A percentile compares a stretch with the other conserved stretches of the same genome.
Evolutionary conservation across 2,113 vertebrate species (phyloP).

Genomic region (Campylomormyrus numenius): DNA sequence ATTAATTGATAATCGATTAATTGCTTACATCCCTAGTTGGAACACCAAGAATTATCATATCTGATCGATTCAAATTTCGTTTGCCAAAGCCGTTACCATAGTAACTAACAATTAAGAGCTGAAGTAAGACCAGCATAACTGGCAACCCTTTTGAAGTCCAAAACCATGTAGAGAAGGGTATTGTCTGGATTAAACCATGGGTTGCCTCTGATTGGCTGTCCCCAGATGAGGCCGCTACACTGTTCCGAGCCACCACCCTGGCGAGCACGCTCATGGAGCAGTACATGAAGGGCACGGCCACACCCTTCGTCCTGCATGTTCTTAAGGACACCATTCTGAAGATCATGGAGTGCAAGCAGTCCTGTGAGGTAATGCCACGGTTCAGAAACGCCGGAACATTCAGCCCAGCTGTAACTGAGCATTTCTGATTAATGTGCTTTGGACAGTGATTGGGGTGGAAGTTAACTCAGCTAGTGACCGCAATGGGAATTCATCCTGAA

Average conservation of each 20-base stretch:
- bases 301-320: constrained; percentile 87
- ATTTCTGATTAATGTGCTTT: background rate
- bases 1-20: no score
- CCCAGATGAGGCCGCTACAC: constrained; percentile 88
- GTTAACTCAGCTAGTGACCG: background rate
- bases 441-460: background rate
- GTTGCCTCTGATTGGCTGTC: constrained; percentile 14
- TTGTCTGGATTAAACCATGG: background rate
- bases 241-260: constrained; percentile 91
- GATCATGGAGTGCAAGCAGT: constrained; percentile 98
- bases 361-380: constrained; percentile 75
- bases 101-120: background rate
- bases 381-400: background rate
- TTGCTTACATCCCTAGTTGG: no score
- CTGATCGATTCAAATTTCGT: background rate
- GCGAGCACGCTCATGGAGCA: constrained; percentile 97
- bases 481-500: background rate
- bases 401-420: background rate
- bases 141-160: background rate
- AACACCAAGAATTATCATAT: background rate
- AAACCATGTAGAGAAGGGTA: background rate
- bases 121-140: background rate
- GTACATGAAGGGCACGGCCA: constrained; percentile 97
- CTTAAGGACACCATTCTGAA: constrained; percentile 90
- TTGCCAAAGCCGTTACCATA: background rate